Base-by-base conservation (phyloP, 1,140 invertebrate species). In the Hestina assimilis region DNA sequence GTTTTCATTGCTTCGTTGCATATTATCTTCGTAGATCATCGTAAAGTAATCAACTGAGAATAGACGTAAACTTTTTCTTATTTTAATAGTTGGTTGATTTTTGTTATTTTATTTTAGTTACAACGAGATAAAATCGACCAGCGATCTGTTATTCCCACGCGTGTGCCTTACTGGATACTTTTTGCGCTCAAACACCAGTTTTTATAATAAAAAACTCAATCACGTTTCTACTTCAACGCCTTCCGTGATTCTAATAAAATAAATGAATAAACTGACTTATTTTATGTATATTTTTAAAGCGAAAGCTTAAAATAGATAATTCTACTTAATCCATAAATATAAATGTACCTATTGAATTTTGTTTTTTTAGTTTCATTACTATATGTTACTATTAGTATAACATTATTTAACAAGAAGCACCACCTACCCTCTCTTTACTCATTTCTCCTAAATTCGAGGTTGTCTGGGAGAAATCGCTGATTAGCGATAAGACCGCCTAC, bases 131-230 rank as follows among this genome's bases (percentile, higher is more conserved):
- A 28, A 47, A 47, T 58, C 54, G 38, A 63, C n/a, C 21, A 9
- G 40, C 12, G 21, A 40, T 58, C 59, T 52, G 40, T 48, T 57
- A 70, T 84, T 87, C 82, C 79, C 81, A 85, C 82, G 79, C 81
- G 79, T 87, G 82, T 84, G 81, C 72, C 53, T 80, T 85, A 87
- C 84, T 72, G 74, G 65, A 64, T 63, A 69, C 69, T 87, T 85
- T 84, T 84, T 83, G 75, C 72, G 65, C 63, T 71, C 52, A 75
- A 75, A 71, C 48, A 72, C 55, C 60, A 63, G 54, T 79, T 84
- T 87, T 78, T 71, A 59, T 61, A 60, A 51, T 65, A 60, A 83
- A 81, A 82, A 86, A 80, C 63, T 66, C 71, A 73, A 79, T 86
- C 84, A 87, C 84, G 83, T 83, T 87, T 82, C 73, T 72, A 67